Base-by-base conservation (phyloP, 2,888 invertebrate species). In the Sphaeridia pumilis region DNA sequence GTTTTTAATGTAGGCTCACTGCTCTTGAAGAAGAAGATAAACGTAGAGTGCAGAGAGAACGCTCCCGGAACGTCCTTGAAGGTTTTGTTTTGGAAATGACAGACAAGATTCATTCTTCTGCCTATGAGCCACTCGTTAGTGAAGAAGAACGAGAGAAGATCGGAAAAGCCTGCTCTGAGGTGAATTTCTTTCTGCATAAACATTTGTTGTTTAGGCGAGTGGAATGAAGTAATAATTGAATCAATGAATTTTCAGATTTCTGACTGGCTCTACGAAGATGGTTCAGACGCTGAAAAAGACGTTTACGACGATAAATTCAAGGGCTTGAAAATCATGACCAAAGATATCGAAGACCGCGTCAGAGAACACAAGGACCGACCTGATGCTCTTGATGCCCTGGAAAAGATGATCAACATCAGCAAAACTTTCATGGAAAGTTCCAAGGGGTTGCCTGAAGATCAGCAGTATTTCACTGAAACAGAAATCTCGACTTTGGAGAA, bases 201-300 rank as follows among this genome's bases (percentile, higher is more conserved):
- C n/a, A n/a, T n/a, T n/a, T n/a, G n/a, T n/a, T n/a, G n/a, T n/a
- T n/a, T n/a, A n/a, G n/a, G n/a, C n/a, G n/a, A n/a, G n/a, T n/a
- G n/a, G n/a, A n/a, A n/a, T n/a, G n/a, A n/a, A n/a, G n/a, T n/a
- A n/a, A n/a, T n/a, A n/a, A n/a, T n/a, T n/a, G n/a, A n/a, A n/a
- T n/a, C n/a, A n/a, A n/a, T n/a, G n/a, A n/a, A n/a, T n/a, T n/a
- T n/a, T 51, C 58, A 68, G 71, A 65, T 68, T 25, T 83, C 88
- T 1, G 92, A 94, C 55, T 99, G 98, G 98, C 73, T 97, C 2
- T 93, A 97, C 63, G 95, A 97, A 64, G 93, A 94, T 64, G 88
- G 90, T 1, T 82, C 85, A 47, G 82, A 85, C 55, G 86, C 90
- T 0, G 80, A 80, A 24, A 84, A 87, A 1, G 82, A 83, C 62